phyloP scores from a whole-genome alignment of 2,888 invertebrate genomes.

The Pristionchus mayeri region DNA sequence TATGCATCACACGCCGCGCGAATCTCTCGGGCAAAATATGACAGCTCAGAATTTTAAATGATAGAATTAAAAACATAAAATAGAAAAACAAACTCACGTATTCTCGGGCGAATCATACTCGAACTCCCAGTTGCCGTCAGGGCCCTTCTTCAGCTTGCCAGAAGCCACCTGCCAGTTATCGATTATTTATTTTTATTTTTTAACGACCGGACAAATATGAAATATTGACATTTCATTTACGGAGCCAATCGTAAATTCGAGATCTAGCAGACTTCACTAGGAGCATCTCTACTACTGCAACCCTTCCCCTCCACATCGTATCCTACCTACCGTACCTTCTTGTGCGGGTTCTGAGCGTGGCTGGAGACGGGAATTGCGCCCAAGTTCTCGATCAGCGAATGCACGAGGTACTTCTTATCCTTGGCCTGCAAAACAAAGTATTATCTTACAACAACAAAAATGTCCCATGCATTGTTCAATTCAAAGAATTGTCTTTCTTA shows the following conservation, averaged over 20 bases:
- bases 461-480: no score
- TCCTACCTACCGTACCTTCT: constrained; percentile 54
- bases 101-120: constrained; percentile 72
- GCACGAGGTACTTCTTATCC: constrained; percentile 74
- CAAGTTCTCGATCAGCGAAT: constrained; percentile 75
- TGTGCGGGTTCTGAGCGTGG: constrained; percentile 57
- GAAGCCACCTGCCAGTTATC: constrained; percentile 64
- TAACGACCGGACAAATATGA: no score
- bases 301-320: no score
- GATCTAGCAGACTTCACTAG: no score
- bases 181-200: neutral
- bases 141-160: constrained; percentile 74
- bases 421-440: constrained; percentile 76
- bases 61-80: neutral
- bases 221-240: no score
- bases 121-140: constrained; percentile 76
- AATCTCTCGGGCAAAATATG: neutral
- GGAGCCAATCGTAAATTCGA: no score
- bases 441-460: no score
- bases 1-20: neutral
- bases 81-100: constrained; percentile 51
- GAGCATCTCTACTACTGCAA: no score
- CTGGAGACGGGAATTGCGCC: constrained; percentile 66
- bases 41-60: neutral
- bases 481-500: no score